Conservation (phyloP, 2,888 invertebrate genomes). For the Parnassius mnemosyne region DNA sequence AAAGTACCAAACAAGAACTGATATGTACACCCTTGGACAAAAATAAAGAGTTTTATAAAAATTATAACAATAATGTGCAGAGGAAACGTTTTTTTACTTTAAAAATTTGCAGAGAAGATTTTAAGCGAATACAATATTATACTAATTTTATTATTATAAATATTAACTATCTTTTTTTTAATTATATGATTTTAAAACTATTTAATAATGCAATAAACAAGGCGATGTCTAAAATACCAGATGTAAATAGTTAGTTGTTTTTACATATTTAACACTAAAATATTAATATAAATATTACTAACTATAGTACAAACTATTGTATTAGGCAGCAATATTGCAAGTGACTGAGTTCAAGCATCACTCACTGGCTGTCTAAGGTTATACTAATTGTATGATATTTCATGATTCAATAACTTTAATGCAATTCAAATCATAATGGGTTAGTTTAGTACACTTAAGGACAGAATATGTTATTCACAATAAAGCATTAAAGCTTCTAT, state of each 20-base stretch:
- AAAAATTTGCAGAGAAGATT: not conserved
- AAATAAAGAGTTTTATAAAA: slow-evolving; percentile 3
- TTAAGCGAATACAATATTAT: slow-evolving; percentile 8
- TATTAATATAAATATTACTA: too few species aligned
- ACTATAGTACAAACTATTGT: slow-evolving; percentile 10
- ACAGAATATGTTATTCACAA: slow-evolving; percentile 39
- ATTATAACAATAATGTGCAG: slow-evolving; percentile 9
- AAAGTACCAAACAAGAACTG: slow-evolving; percentile 22
- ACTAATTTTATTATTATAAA: not conserved
- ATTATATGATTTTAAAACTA: too few species aligned
- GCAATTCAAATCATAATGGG: slow-evolving; percentile 16
- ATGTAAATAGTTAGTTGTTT: slow-evolving; percentile 17
- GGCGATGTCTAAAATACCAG: slow-evolving; percentile 13
- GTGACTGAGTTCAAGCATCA: slow-evolving; percentile 7
- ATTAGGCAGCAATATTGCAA: slow-evolving; percentile 29
- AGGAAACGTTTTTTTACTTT: slow-evolving; percentile 2
- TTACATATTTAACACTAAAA: slow-evolving; percentile 1
- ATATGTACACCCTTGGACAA: not conserved
- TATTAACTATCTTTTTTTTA: not conserved
- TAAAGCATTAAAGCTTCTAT: slow-evolving; percentile 6
- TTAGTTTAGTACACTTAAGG: slow-evolving; percentile 53
- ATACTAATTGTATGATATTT: slow-evolving; percentile 6
- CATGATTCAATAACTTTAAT: slow-evolving; percentile 1
- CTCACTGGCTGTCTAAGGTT: slow-evolving; percentile 1
- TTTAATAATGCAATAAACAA: not conserved